A percentile compares a stretch with the other conserved stretches of the same genome.
Conservation (phyloP, 2,113 vertebrate genomes). For the Synodontis membranacea region DNA sequence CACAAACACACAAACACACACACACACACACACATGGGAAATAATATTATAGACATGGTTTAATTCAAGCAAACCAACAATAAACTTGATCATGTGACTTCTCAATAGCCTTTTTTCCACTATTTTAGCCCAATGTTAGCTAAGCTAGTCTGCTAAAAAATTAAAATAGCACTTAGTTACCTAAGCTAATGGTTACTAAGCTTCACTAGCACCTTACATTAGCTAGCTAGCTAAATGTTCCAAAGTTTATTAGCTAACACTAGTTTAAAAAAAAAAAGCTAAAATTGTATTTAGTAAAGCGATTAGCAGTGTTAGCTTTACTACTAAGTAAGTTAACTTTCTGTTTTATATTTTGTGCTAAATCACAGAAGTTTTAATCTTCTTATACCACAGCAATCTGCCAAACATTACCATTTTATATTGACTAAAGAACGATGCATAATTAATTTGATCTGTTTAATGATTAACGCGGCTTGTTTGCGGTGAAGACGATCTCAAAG, state of each 20-base stretch:
- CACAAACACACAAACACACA: slow-evolving; percentile 23
- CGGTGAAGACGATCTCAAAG: background rate
- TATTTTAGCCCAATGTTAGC: background rate
- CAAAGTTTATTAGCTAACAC: background rate
- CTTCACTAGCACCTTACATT: background rate
- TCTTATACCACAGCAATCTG: background rate
- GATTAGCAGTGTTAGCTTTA: background rate
- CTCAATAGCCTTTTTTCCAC: background rate
- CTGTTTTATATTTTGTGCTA: background rate
- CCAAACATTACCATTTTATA: background rate
- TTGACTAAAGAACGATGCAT: background rate
- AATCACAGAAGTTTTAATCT: background rate
- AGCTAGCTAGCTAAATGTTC: background rate
- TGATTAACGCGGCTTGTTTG: background rate
- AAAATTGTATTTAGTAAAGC: background rate
- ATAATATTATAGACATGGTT: background rate
- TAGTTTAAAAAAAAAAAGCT: background rate
- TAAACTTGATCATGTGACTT: background rate
- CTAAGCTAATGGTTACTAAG: background rate
- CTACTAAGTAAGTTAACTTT: background rate
- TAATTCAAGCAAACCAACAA: background rate
- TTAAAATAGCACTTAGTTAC: background rate
- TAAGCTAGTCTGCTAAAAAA: background rate
- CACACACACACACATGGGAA: background rate
- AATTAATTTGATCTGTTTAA: background rate